Conservation (phyloP, 2,888 invertebrate species). For the Polymixis flavicincta region DNA sequence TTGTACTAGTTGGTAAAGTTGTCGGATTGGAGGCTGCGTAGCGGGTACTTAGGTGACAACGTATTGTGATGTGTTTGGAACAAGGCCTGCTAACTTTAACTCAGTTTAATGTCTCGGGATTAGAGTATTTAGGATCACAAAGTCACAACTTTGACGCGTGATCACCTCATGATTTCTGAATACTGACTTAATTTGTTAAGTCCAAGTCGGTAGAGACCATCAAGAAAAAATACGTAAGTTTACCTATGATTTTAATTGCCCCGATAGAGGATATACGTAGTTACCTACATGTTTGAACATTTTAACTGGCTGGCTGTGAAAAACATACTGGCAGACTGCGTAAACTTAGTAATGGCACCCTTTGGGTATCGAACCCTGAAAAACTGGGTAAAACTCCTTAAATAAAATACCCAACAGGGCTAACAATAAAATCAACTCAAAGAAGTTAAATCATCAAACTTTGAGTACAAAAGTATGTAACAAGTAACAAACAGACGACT, state of each 20-base stretch:
- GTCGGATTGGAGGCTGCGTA: slow-evolving; percentile 12
- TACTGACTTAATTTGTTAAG: not conserved
- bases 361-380: not conserved
- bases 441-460: slow-evolving; percentile 47
- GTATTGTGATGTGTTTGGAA: slow-evolving; percentile 50
- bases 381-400: slow-evolving; percentile 1
- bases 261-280: not conserved
- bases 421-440: slow-evolving; percentile 17
- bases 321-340: not conserved
- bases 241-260: not conserved
- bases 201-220: not conserved
- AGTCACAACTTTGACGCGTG: slow-evolving; percentile 14
- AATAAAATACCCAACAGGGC: not conserved
- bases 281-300: not conserved
- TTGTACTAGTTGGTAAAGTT: slow-evolving; percentile 54
- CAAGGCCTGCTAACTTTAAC: slow-evolving; percentile 29
- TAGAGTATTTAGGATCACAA: slow-evolving; percentile 7
- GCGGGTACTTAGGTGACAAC: slow-evolving; percentile 43
- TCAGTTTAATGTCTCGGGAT: slow-evolving; percentile 36
- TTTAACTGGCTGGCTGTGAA: not conserved
- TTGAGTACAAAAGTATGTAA: slow-evolving; percentile 39
- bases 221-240: not conserved
- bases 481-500: slow-evolving; percentile 40
- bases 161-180: not conserved
- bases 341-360: not conserved